Conservation (phyloP, 2,888 invertebrate species). For the Laothoe populi region DNA sequence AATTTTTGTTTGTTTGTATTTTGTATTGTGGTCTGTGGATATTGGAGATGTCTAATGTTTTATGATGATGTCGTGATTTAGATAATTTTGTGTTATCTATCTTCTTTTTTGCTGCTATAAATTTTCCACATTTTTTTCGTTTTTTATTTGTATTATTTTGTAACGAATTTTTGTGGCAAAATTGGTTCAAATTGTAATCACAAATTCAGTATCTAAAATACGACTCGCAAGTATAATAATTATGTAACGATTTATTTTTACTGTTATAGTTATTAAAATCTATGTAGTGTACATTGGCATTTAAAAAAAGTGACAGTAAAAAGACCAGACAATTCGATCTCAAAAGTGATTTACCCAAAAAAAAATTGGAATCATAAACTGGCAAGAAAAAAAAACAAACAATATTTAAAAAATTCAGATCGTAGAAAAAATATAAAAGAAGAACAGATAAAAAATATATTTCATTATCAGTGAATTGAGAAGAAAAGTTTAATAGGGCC, state of each 20-base stretch:
- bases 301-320: conserved; percentile 14
- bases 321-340: conserved; percentile 3
- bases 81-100: neutral
- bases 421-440: conserved; percentile 32
- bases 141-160: neutral
- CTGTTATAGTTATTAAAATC: neutral
- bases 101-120: neutral
- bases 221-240: neutral
- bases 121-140: neutral
- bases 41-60: neutral
- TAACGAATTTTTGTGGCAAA: neutral
- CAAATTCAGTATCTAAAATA: neutral
- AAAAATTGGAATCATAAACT: conserved; percentile 33
- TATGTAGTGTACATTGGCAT: conserved; percentile 13
- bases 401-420: conserved; percentile 6
- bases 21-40: neutral
- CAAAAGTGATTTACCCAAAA: conserved; percentile 13
- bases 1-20: neutral
- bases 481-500: conserved; percentile 34
- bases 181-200: neutral
- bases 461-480: conserved; percentile 31
- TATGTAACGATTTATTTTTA: neutral
- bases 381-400: conserved; percentile 31
- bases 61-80: neutral
- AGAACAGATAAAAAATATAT: conserved; percentile 33